phyloP scores from a whole-genome alignment of 1,140 invertebrate species.

The Ericerus pela region DNA sequence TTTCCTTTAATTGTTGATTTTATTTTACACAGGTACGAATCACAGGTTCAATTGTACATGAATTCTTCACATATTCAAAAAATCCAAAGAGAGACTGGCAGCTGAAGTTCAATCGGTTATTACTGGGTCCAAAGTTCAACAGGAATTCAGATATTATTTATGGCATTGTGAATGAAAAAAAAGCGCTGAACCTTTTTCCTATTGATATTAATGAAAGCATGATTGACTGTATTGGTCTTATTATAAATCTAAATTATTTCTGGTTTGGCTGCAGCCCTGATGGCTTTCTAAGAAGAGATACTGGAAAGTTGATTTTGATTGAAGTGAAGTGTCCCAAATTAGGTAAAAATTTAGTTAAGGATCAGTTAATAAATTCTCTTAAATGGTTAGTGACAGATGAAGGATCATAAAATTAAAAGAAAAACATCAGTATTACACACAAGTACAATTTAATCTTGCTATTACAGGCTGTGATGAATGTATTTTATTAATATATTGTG shows the following conservation, averaged over 20 bases:
- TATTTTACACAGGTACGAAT: too few relatives aligned
- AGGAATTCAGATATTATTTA: too few relatives aligned
- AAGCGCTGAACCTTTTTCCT: too few relatives aligned
- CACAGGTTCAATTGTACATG: too few relatives aligned
- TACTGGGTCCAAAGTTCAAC: too few relatives aligned
- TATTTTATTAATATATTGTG: not conserved
- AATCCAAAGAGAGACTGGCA: too few relatives aligned
- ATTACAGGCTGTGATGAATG: not conserved
- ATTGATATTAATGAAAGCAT: too few relatives aligned
- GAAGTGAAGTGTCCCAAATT: not conserved
- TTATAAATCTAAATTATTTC: not conserved
- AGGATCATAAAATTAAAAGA: not conserved
- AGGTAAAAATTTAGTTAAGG: not conserved
- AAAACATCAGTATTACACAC: not conserved
- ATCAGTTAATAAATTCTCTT: not conserved
- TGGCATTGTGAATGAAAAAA: too few relatives aligned
- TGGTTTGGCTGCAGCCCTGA: slow-evolving; percentile 9
- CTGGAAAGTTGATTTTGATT: not conserved
- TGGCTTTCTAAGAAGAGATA: slow-evolving; percentile 3
- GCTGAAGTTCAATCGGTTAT: too few relatives aligned
- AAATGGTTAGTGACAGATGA: not conserved
- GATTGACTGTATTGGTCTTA: not conserved
- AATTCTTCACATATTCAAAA: too few relatives aligned
- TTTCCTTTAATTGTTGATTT: too few relatives aligned
- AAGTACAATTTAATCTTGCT: not conserved